Evolutionary conservation across 1,140 invertebrate species (phyloP).

Genomic region (Orchesella cincta): DNA sequence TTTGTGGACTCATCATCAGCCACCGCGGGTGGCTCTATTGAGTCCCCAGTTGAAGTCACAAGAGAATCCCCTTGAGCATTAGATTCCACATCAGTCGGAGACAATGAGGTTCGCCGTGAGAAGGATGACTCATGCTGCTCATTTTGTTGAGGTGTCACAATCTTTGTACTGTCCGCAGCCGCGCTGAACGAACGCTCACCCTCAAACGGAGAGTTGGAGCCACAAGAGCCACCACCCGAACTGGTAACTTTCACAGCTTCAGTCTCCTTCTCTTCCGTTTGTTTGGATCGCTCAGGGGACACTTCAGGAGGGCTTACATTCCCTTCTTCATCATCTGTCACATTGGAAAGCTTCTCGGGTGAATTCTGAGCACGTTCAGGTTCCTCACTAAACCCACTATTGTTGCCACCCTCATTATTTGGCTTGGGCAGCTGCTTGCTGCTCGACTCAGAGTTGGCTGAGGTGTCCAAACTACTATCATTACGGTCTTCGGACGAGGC

Average conservation of each 20-base stretch:
- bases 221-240: slow-evolving; percentile 4
- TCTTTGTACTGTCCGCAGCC: slow-evolving; percentile 47
- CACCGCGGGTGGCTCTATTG: slow-evolving; percentile 28
- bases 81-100: neutral
- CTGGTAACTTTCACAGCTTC: slow-evolving; percentile 18
- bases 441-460: neutral
- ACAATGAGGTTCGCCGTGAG: neutral
- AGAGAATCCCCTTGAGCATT: slow-evolving; percentile 40
- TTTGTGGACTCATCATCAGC: slow-evolving; percentile 61
- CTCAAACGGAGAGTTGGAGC: slow-evolving; percentile 19
- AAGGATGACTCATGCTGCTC: neutral
- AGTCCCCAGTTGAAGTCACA: slow-evolving; percentile 44
- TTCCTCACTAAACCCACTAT: neutral
- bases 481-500: neutral
- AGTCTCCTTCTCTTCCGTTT: slow-evolving; percentile 13
- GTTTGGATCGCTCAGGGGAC: neutral
- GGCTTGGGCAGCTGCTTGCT: neutral
- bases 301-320: neutral
- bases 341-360: neutral
- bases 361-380: neutral
- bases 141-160: slow-evolving; percentile 28
- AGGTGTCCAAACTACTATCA: neutral
- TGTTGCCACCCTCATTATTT: neutral
- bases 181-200: slow-evolving; percentile 21
- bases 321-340: neutral